Conservation (phyloP, 2,888 invertebrate genomes). For the Argynnis bischoffii region DNA sequence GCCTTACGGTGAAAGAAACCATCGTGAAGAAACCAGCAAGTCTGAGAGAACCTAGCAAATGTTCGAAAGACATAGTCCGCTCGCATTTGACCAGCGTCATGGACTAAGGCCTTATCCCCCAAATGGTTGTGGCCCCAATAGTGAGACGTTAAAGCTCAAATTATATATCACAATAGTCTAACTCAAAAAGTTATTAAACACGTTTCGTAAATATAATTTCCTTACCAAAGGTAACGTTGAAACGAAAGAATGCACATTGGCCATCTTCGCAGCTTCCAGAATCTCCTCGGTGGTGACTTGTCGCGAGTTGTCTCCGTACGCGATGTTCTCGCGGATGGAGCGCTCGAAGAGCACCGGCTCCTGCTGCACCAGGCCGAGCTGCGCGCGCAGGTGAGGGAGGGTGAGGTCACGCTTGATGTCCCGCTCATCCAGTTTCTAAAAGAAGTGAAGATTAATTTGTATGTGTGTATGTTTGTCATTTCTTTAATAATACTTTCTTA, state of each 20-base stretch:
- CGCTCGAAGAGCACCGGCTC: constrained; percentile 92
- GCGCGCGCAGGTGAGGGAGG: constrained; percentile 84
- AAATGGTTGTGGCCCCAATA: too few species aligned
- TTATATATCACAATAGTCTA: too few species aligned
- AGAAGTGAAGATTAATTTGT: background rate
- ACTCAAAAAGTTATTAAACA: too few species aligned
- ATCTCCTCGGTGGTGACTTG: constrained; percentile 84
- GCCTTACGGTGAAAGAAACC: too few species aligned
- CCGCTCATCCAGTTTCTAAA: constrained; percentile 77
- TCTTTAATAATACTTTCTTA: background rate
- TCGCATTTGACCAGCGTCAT: too few species aligned
- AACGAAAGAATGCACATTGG: constrained; percentile 91
- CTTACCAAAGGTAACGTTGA: constrained; percentile 84
- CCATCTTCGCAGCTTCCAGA: constrained; percentile 86
- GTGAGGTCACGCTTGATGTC: constrained; percentile 82
- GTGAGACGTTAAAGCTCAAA: too few species aligned
- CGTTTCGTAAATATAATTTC: too few species aligned
- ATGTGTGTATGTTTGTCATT: background rate
- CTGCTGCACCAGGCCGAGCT: constrained; percentile 91
- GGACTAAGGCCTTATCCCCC: too few species aligned
- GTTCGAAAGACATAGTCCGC: too few species aligned
- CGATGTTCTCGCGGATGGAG: constrained; percentile 91
- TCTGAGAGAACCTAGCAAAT: too few species aligned
- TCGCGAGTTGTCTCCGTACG: constrained; percentile 87
- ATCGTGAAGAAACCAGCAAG: too few species aligned